Conservation (phyloP, 1,140 invertebrate genomes). For the Penaeus vannamei region DNA sequence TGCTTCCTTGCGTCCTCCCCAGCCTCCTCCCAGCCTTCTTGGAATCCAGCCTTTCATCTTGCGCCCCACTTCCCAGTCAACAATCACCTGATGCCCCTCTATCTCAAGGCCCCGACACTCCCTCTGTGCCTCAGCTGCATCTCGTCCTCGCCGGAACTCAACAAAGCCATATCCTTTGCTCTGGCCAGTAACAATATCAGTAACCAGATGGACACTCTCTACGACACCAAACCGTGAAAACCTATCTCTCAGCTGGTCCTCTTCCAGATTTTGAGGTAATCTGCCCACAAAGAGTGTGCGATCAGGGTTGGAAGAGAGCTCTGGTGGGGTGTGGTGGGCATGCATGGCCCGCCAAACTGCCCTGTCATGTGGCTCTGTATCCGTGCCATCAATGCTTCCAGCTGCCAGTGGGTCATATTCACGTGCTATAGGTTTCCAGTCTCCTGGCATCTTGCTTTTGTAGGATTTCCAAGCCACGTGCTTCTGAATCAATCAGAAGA, state of each 20-base stretch:
- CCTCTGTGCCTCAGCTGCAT: conserved; percentile 77
- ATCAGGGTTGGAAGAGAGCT: conserved; percentile 78
- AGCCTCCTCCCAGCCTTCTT: conserved; percentile 86
- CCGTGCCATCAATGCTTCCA: conserved; percentile 81
- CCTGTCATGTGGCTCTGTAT: conserved; percentile 85
- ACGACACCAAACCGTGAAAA: conserved; percentile 82
- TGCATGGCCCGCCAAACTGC: conserved; percentile 82
- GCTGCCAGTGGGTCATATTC: conserved; percentile 50
- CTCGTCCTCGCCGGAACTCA: conserved; percentile 80
- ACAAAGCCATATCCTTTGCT: conserved; percentile 90
- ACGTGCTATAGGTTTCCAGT: conserved; percentile 34
- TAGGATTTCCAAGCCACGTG: too few relatives aligned
- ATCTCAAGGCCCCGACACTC: conserved; percentile 79
- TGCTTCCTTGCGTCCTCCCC: conserved; percentile 89
- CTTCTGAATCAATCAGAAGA: too few relatives aligned
- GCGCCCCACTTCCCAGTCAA: conserved; percentile 76
- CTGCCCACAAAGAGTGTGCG: conserved; percentile 86
- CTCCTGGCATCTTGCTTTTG: conserved; percentile 5
- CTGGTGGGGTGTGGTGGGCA: conserved; percentile 79
- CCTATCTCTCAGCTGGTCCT: conserved; percentile 72
- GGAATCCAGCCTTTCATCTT: conserved; percentile 85
- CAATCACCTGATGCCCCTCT: conserved; percentile 76
- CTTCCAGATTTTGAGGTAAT: conserved; percentile 81
- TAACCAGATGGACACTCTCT: conserved; percentile 79
- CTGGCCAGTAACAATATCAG: conserved; percentile 86